Conservation (phyloP, 2,113 vertebrate species). For the Clinocottus analis region DNA sequence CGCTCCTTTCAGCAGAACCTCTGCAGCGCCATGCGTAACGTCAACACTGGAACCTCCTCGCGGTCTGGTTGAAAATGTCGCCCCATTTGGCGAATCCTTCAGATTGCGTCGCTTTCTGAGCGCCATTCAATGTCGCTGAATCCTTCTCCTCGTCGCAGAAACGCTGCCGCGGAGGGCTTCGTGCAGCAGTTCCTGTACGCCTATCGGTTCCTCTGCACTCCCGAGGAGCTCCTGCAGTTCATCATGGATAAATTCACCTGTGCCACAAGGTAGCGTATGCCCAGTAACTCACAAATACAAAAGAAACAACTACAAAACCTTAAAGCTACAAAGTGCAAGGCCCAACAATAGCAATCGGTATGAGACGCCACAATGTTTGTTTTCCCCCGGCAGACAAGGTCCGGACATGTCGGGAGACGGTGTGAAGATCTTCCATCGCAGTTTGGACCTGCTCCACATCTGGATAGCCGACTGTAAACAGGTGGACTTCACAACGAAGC, state of each 20-base stretch:
- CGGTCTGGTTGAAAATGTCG: not conserved
- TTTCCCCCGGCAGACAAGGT: conserved; percentile 55
- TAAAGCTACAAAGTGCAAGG: not conserved
- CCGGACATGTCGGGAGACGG: conserved; percentile 77
- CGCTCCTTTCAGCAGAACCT: not conserved
- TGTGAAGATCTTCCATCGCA: conserved; percentile 90
- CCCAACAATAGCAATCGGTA: not conserved
- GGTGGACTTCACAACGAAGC: conserved; percentile 86
- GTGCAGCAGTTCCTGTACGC: conserved; percentile 96
- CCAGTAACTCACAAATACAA: not conserved
- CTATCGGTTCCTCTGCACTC: conserved; percentile 93
- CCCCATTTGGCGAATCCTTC: not conserved
- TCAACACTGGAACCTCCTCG: not conserved
- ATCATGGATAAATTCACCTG: conserved; percentile 89
- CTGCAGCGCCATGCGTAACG: not conserved
- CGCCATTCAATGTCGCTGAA: not conserved
- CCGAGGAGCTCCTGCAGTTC: conserved; percentile 92
- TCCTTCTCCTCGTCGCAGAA: conserved; percentile 73
- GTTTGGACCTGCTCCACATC: conserved; percentile 89
- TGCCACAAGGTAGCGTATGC: conserved; percentile 71
- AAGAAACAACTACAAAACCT: not conserved
- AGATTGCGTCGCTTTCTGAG: not conserved
- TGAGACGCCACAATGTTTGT: not conserved
- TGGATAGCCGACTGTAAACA: conserved; percentile 90
- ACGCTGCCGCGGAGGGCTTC: conserved; percentile 91